Evolutionary conservation across 2,888 invertebrate species (phyloP).

Genomic region (Dysmachus trigonus): DNA sequence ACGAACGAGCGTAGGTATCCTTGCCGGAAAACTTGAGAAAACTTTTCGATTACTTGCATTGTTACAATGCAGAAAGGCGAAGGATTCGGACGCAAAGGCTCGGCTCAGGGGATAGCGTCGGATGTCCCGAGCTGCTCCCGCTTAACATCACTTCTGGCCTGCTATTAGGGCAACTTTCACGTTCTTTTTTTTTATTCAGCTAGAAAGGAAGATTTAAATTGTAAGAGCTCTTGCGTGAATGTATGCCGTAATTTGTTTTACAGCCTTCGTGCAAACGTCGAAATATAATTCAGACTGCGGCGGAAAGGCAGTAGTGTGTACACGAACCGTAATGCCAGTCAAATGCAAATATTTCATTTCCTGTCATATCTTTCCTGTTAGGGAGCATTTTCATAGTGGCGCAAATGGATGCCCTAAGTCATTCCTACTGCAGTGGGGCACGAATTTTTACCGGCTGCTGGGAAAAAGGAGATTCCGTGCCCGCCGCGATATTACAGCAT

Average conservation of each 20-base stretch:
- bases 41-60: constrained; percentile 22
- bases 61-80: constrained; percentile 11
- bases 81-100: not conserved
- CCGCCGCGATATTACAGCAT: not conserved
- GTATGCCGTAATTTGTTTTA: constrained; percentile 26
- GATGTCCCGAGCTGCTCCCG: not conserved
- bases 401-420: constrained; percentile 22
- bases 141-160: not conserved
- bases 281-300: constrained; percentile 27
- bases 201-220: not conserved
- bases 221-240: constrained; percentile 2
- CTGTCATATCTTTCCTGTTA: constrained; percentile 24
- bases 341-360: constrained; percentile 30
- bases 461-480: not conserved
- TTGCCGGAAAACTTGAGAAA: not conserved
- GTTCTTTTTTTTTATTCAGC: not conserved
- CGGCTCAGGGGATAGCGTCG: not conserved
- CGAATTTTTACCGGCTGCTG: not conserved
- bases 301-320: constrained; percentile 4
- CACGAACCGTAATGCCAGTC: constrained; percentile 29
- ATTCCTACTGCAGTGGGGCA: not conserved
- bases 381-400: not conserved
- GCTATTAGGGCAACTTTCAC: not conserved
- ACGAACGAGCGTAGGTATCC: not conserved
- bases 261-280: constrained; percentile 28